Base-by-base conservation (phyloP, 2,888 invertebrate species). In the Rotaria macrura region DNA sequence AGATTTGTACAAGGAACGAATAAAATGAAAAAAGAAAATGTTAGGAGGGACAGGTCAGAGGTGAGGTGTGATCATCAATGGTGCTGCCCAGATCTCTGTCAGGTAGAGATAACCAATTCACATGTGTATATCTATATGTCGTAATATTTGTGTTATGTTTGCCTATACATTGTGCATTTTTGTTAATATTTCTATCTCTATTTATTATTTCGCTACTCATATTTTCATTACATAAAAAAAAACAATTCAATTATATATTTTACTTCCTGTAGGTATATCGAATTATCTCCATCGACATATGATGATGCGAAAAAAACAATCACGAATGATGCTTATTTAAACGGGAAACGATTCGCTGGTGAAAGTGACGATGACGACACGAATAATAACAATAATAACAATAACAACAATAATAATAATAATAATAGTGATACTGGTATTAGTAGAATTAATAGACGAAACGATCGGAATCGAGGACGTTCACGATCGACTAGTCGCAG, bases 281-380 rank as follows among this genome's bases (percentile, higher is more conserved):
- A 79, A 79, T 43, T 79, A n/a, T 43, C 23, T 79, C 79, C 79
- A 79, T 43, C 43, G 10, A 79, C 79, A 43, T 79, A 79, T n/a
- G 79, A 79, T 0, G 79, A 79, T 12, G 79, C 79, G 2, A 40
- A n/a, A 43, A 23, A 25, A 43, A 40, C 40, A 25, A 79, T 79
- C 43, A 14, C 20, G 10, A 40, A 43, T n/a, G 79, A 79, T 43
- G 43, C 79, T 12, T 7, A 20, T 43, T 25, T 20, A 43, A 79
- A 79, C n/a, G 40, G 40, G 12, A 79, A 40, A 79, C 25, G 38
- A n/a, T 79, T 79, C 34, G 65, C 29, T 5, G 65, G 65, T 65
- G 65, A 65, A 29, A 34, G 34, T 65, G 65, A 65, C 5, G 29
- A 34, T 38, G 65, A 65, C 4, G 34, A 65, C 7, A 34, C 2